Conservation (phyloP, 1,140 invertebrate genomes). For the Leptinotarsa undecemlineata region DNA sequence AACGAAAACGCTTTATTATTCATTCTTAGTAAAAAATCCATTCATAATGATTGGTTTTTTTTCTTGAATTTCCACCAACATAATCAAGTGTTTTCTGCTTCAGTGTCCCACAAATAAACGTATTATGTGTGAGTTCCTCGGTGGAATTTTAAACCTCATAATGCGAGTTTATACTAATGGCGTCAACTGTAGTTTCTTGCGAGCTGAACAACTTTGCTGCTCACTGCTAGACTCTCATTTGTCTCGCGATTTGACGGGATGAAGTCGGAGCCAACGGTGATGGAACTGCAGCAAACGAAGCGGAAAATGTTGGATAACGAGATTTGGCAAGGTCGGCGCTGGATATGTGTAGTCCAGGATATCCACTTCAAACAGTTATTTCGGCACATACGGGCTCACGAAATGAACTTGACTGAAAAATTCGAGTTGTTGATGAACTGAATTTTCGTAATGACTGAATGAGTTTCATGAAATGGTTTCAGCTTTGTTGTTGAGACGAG, state of each 20-base stretch:
- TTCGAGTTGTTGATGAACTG: too few species aligned
- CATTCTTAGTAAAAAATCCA: too few species aligned
- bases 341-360: background rate
- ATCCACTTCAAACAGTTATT: background rate
- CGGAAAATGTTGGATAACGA: slow-evolving; percentile 23
- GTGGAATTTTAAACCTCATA: slow-evolving; percentile 17
- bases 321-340: slow-evolving; percentile 19
- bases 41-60: too few species aligned
- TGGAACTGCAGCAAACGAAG: slow-evolving; percentile 13
- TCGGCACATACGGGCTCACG: too few species aligned
- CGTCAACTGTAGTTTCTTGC: slow-evolving; percentile 8
- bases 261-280: slow-evolving; percentile 12
- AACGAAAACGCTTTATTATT: too few species aligned
- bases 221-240: slow-evolving; percentile 16
- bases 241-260: slow-evolving; percentile 21
- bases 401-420: too few species aligned
- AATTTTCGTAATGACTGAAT: too few species aligned
- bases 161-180: slow-evolving; percentile 25
- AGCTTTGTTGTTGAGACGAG: too few species aligned
- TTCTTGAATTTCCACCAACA: too few species aligned
- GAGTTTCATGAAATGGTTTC: too few species aligned
- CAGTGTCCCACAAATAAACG: too few species aligned
- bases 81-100: too few species aligned
- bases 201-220: slow-evolving; percentile 18
- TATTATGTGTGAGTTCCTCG: background rate